Percentiles rank a stretch among this genome's conserved stretches.
Conservation (phyloP, 2,888 invertebrate genomes). For the Falcaria lacertinaria region DNA sequence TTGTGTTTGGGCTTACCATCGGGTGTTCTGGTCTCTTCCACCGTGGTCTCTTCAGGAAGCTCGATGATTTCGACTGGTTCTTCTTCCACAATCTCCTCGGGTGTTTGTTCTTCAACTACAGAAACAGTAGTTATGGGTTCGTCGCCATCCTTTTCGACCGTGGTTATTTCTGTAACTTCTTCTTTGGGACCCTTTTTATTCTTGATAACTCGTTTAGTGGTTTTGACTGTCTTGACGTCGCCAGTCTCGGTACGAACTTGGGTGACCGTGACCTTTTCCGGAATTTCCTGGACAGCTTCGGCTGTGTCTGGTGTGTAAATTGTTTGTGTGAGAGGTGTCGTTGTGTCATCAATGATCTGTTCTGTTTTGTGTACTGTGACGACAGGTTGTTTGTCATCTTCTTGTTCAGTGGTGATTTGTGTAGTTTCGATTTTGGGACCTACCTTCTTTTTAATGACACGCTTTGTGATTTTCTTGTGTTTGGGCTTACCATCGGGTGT, state of each 20-base stretch:
- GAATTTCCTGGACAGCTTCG: slow-evolving; percentile 21
- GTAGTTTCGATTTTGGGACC: slow-evolving; percentile 44
- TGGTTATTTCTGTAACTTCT: too few species aligned
- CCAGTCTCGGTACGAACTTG: slow-evolving; percentile 24
- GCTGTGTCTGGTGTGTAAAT: slow-evolving; percentile 13
- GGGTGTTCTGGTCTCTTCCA: too few species aligned
- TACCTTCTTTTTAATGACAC: slow-evolving; percentile 28
- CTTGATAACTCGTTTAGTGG: too few species aligned
- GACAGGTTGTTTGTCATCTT: slow-evolving; percentile 26
- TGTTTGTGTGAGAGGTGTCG: slow-evolving; percentile 15
- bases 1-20: slow-evolving; percentile 5
- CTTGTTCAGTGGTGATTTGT: slow-evolving; percentile 37
- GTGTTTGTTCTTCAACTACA: too few species aligned
- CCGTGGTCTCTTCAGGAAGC: too few species aligned
- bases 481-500: slow-evolving; percentile 27
- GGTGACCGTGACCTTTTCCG: slow-evolving; percentile 26
- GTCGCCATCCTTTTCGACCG: too few species aligned
- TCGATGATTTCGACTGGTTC: too few species aligned
- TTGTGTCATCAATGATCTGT: slow-evolving; percentile 18
- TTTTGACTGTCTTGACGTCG: slow-evolving; percentile 14
- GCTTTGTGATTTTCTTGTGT: slow-evolving; percentile 19
- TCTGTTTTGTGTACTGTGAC: slow-evolving; percentile 34
- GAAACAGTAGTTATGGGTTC: too few species aligned
- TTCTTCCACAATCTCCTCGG: too few species aligned
- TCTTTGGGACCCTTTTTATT: too few species aligned